Evolutionary conservation across 2,113 vertebrate species (phyloP), one percentile per base, ranked within the genome.

Genomic region (Bufo bufo): DNA sequence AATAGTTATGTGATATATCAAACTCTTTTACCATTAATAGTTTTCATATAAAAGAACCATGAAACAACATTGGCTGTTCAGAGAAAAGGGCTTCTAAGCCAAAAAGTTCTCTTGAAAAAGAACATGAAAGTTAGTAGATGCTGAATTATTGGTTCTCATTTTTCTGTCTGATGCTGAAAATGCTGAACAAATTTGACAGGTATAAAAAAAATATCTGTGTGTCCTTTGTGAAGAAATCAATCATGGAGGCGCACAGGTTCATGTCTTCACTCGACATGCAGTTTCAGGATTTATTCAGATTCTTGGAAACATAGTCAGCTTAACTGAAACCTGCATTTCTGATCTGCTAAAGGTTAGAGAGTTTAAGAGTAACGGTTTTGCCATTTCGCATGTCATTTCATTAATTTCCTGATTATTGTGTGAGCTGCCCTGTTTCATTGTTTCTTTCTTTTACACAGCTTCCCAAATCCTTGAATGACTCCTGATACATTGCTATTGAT

Each of bases 201-300:
- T 79, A 50, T 86, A 75, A 79, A 79, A 86, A 66, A n/a, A n/a
- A n/a, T n/a, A n/a, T n/a, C 74, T 69, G 33, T 86, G 61, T 79
- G 75, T 86, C 59, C 75, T 79, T 79, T 86, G 61, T 79, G 45
- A 65, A 49, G 45, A 86, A 86, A 86, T 86, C 85, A 86, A 86
- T 86, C 72, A 52, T 65, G 11, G 54, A 63, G 47, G 14, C 58
- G 16, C 43, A 47, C 75, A 69, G 20, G 45, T 78, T 79, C 56
- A 77, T 23, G 84, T 85, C 45, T 71, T 77, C n/a, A 58, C 23
- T 23, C 49, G 16, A 86, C 85, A 56, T 56, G 49, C 61, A 69
- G n/a, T 86, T 86, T 80, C 77, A 54, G 61, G 85, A 86, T 86
- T 86, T 86, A 86, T 86, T 86, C 61, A 33, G 61, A 79, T 79